Base-by-base conservation (phyloP, 2,797 vertebrate genomes). In the Melanotaenia trifasciata region DNA sequence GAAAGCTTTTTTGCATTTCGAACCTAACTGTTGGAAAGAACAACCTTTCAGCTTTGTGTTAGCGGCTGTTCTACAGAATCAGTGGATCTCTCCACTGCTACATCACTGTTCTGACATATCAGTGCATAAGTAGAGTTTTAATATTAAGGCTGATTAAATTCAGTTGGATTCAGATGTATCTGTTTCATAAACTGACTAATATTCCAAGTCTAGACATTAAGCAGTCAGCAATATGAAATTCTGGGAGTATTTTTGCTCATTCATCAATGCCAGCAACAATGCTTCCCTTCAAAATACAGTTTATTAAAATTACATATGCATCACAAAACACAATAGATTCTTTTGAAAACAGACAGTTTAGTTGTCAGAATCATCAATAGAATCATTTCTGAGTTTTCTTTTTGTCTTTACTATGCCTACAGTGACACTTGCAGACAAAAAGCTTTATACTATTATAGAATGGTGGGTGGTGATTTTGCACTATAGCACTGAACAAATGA, bases 401-500 rank as follows among this genome's bases (percentile, higher is more conserved):
- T 72, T 78, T 71, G 76, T 87, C 85, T 86, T 86, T 87, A 84
- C 79, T 79, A 85, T 78, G 84, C 81, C 84, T 82, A 10, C 68
- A 22, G 69, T 85, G 87, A 90, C 88, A 85, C 80, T 76, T 72
- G 76, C 4, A 74, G 85, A 88, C 83, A 89, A 87, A 89, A 79
- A 80, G 80, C 84, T 85, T 85, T 81, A 76, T 84, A 86, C 83
- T 72, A 67, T 79, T 80, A 70, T 72, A 75, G 82, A 84, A 71
- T 74, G 70, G 89, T 87, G 88, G 90, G 89, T 60, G 84, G 89
- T 67, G 80, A 88, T 82, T 83, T 67, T 70, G 84, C 24, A 51
- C 82, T 65, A 71, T 74, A 67, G 84, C 79, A 77, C 75, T 47
- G 88, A 89, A 85, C 80, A 82, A 79, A 87, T 89, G 79, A 86